These are phyloP conservation scores for Conopomorpha cramerella DNA, from an alignment of 1,140 invertebrate species.

Conservation along the genomic window DNA sequence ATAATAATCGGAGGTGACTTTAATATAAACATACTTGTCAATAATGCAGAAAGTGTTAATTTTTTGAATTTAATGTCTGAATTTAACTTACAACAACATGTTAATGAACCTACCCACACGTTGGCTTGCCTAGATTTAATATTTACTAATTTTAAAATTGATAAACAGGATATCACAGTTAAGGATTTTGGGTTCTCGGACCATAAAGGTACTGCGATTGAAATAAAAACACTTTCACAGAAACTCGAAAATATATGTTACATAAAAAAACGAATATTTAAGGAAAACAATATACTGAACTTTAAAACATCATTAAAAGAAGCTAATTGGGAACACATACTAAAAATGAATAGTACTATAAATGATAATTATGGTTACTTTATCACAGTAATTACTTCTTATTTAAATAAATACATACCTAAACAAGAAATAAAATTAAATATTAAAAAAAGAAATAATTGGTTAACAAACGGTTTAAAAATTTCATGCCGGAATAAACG, in stretches of 20 bases:
- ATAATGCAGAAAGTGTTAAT: neutral
- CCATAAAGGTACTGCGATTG: neutral
- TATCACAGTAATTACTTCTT: neutral
- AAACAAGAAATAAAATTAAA: neutral
- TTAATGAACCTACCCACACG: slow-evolving; percentile 1
- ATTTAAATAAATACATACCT: slow-evolving; percentile 1
- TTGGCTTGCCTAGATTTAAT: slow-evolving; percentile 1
- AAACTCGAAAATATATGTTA: neutral
- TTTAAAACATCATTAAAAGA: neutral
- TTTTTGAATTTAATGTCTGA: neutral
- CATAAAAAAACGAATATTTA: slow-evolving; percentile 1
- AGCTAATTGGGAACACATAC: neutral
- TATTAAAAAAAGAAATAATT: neutral
- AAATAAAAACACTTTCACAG: neutral
- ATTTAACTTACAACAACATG: neutral
- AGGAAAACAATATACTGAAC: neutral
- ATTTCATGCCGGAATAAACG: slow-evolving; percentile 2
- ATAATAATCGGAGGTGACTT: slow-evolving; percentile 4
- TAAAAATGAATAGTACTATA: neutral
- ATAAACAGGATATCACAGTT: neutral
- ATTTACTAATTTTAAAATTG: neutral
- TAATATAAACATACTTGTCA: slow-evolving; percentile 1
- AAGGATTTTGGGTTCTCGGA: slow-evolving; percentile 1
- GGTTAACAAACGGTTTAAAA: slow-evolving; percentile 3
- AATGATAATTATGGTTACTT: slow-evolving; percentile 1